Base-by-base conservation (phyloP, 1,140 invertebrate genomes). In the Hyles euphorbiae region DNA sequence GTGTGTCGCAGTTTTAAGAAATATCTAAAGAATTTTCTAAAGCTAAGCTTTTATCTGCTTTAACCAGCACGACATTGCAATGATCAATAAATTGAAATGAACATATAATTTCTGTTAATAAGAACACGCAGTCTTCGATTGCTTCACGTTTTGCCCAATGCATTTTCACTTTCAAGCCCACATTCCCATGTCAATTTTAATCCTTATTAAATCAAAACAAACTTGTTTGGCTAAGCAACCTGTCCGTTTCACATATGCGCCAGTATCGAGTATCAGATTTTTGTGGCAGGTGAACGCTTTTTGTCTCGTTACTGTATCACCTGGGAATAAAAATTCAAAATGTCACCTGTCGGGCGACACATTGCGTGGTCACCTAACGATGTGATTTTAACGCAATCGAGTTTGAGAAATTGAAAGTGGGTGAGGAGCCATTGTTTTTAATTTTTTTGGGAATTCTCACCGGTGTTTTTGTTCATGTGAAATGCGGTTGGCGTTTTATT, bases 201-300 rank as follows among this genome's bases (percentile, higher is more conserved):
- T 54, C 40, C 40, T 45, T 54, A 12, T 44, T 43, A 8, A 54
- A 54, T 48, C 47, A 48, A 12, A 54, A 54, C 11, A 54, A 54
- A 54, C 53, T 54, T 22, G 33, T 53, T 53, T 48, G 7, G 9
- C 7, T 33, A 63, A 53, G 48, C 58, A 69, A 69, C 61, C 63
- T 66, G 62, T 63, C 33, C 51, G 56, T 53, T 45, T 43, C 45
- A 60, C 66, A 69, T 72, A 58, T 72, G 64, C 56, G 55, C 36
- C 6, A 43, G 60, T 71, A 62, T 71, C 62, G 12, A 51, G 50
- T 71, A 62, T 63, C 68, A 56, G 45, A 65, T 62, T 63, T 56
- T 53, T 44, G 32, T 52, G 58, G 65, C 72, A 75, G 70, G 69
- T 72, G 67, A 57, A 61, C 59, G 58, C 45, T 48, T 70, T 67